phyloP scores from a whole-genome alignment of 2,888 invertebrate species.

The Dioctria linearis region DNA sequence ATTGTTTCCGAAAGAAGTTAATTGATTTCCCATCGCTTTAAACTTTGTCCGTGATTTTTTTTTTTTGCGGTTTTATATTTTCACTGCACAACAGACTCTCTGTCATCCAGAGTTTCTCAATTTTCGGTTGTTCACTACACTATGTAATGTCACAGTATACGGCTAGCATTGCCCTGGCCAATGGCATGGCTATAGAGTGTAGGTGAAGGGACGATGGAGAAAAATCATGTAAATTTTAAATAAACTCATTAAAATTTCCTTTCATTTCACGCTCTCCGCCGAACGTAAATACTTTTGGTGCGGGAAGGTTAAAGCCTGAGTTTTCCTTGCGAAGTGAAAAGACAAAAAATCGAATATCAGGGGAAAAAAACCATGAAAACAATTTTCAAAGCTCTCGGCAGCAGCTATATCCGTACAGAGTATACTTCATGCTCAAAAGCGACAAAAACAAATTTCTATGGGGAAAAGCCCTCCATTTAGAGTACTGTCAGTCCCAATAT shows the following conservation, averaged over 20 bases:
- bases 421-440: slow-evolving; percentile 29
- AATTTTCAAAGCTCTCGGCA: slow-evolving; percentile 50
- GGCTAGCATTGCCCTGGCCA: no score
- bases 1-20: slow-evolving; percentile 13
- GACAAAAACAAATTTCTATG: slow-evolving; percentile 34
- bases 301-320: slow-evolving; percentile 31
- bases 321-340: slow-evolving; percentile 21
- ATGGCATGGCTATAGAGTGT: background rate
- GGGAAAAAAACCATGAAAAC: slow-evolving; percentile 49
- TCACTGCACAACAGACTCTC: background rate
- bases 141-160: no score
- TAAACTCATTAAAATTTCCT: slow-evolving; percentile 55
- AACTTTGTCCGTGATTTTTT: background rate
- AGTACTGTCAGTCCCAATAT: slow-evolving; percentile 60
- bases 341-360: slow-evolving; percentile 41
- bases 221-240: slow-evolving; percentile 55
- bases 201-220: slow-evolving; percentile 11
- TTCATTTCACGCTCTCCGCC: slow-evolving; percentile 50
- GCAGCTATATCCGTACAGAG: slow-evolving; percentile 1
- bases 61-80: slow-evolving; percentile 3
- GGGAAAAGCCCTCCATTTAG: slow-evolving; percentile 52
- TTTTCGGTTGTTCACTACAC: background rate
- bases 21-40: slow-evolving; percentile 6
- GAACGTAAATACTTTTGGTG: slow-evolving; percentile 25
- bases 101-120: background rate